phyloP scores from a whole-genome alignment of 2,797 vertebrate species.

The Hoplostethus mediterraneus region DNA sequence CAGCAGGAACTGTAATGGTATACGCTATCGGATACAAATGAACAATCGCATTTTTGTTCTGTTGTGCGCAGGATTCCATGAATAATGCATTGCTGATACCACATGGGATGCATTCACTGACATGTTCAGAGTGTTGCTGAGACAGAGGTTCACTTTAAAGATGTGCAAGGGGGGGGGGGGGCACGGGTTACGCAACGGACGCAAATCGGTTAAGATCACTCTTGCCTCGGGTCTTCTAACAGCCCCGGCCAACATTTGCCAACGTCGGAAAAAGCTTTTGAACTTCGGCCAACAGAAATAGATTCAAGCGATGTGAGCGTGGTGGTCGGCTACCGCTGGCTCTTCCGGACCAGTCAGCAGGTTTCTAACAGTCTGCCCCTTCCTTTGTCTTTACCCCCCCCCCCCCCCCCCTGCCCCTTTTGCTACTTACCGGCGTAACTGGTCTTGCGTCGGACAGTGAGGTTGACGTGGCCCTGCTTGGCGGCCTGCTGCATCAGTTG shows the following conservation, averaged over 20 bases:
- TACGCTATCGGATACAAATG: not conserved
- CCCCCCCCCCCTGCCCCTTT: too few species aligned
- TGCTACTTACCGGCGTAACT: conserved; percentile 88
- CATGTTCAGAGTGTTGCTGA: not conserved
- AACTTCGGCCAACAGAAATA: not conserved
- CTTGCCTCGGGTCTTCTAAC: not conserved
- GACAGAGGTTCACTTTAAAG: not conserved
- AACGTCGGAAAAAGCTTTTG: not conserved
- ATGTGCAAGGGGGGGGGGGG: too few species aligned
- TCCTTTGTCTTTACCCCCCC: not conserved
- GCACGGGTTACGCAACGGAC: too few species aligned
- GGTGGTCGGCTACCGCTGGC: not conserved
- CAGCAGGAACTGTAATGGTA: conserved; percentile 2
- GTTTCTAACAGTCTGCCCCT: not conserved
- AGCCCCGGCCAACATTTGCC: not conserved
- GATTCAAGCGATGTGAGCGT: not conserved
- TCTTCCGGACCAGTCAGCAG: conserved; percentile 1
- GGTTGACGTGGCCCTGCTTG: conserved; percentile 98
- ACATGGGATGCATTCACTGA: not conserved
- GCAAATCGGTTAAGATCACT: not conserved
- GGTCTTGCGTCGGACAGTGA: conserved; percentile 96
- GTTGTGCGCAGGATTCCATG: not conserved
- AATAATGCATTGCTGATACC: not conserved
- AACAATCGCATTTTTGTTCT: conserved; percentile 8
- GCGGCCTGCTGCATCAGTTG: conserved; percentile 99